Conservation (phyloP, 2,797 vertebrate species). For the Scarus forsteni region DNA sequence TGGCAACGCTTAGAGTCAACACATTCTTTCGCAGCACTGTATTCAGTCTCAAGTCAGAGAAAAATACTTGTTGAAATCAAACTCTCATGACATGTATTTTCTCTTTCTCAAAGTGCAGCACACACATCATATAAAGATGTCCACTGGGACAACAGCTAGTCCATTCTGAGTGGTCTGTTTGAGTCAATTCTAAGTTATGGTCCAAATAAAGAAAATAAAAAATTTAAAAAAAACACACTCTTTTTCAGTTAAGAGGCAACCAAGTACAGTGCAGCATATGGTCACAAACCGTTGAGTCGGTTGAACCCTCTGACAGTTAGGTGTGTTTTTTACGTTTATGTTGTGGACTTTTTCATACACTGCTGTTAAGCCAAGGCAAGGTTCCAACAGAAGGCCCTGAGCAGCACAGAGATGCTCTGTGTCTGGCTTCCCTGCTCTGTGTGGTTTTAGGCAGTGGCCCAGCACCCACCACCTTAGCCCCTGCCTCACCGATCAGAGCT, state of each 20-base stretch:
- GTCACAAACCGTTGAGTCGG: slow-evolving; percentile 59
- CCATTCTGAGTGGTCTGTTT: slow-evolving; percentile 66
- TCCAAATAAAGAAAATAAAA: slow-evolving; percentile 33
- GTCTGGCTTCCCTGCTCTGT: slow-evolving; percentile 76
- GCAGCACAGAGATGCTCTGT: slow-evolving; percentile 82
- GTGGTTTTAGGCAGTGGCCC: slow-evolving; percentile 87
- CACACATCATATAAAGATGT: slow-evolving; percentile 40
- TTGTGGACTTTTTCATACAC: slow-evolving; percentile 72
- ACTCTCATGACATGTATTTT: slow-evolving; percentile 55
- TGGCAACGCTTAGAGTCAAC: slow-evolving; percentile 20
- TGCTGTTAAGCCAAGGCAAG: slow-evolving; percentile 71
- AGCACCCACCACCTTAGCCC: slow-evolving; percentile 70
- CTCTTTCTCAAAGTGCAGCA: slow-evolving; percentile 39
- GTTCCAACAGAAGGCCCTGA: slow-evolving; percentile 71
- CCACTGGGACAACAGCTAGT: slow-evolving; percentile 42
- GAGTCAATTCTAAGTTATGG: too few species aligned
- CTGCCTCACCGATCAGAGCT: slow-evolving; percentile 68
- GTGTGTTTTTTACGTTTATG: slow-evolving; percentile 73
- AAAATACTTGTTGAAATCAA: slow-evolving; percentile 41
- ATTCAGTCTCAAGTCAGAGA: slow-evolving; percentile 10
- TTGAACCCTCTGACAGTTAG: slow-evolving; percentile 74
- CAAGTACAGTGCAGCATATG: slow-evolving; percentile 66
- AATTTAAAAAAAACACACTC: neutral
- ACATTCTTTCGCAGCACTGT: slow-evolving; percentile 35
- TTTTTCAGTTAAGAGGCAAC: slow-evolving; percentile 43